phyloP scores from a whole-genome alignment of 2,113 vertebrate genomes.

The Cololabis saira region DNA sequence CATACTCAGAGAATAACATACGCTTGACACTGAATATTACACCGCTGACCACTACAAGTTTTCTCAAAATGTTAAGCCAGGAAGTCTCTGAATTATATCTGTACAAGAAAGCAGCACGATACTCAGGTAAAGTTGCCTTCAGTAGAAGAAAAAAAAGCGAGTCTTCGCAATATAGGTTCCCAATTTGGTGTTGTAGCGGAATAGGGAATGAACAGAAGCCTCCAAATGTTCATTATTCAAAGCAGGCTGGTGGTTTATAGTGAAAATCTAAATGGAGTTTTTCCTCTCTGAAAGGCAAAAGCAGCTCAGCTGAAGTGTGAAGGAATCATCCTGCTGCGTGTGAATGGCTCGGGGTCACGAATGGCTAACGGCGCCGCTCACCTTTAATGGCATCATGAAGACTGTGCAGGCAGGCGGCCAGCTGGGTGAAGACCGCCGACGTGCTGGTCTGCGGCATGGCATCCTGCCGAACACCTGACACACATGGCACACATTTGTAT shows the following conservation, averaged over 20 bases:
- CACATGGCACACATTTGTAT: constrained; percentile 8
- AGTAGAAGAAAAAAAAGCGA: too few species aligned
- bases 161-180: too few species aligned
- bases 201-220: too few species aligned
- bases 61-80: not conserved
- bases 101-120: not conserved
- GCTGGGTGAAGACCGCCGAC: constrained; percentile 88
- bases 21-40: too few species aligned
- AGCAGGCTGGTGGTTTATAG: not conserved
- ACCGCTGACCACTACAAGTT: too few species aligned
- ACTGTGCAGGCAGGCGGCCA: constrained; percentile 88
- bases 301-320: not conserved
- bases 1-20: too few species aligned
- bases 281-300: constrained; percentile 15
- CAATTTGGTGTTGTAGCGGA: too few species aligned
- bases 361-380: constrained; percentile 61
- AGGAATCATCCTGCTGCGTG: not conserved
- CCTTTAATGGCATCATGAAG: constrained; percentile 92
- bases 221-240: not conserved
- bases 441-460: constrained; percentile 89
- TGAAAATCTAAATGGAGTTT: not conserved
- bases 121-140: too few species aligned
- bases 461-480: constrained; percentile 82
- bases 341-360: not conserved
- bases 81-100: not conserved